These are phyloP conservation scores for Leptatherina wallacei DNA, from an alignment of 2,797 vertebrate genomes.

Conservation along the genomic window DNA sequence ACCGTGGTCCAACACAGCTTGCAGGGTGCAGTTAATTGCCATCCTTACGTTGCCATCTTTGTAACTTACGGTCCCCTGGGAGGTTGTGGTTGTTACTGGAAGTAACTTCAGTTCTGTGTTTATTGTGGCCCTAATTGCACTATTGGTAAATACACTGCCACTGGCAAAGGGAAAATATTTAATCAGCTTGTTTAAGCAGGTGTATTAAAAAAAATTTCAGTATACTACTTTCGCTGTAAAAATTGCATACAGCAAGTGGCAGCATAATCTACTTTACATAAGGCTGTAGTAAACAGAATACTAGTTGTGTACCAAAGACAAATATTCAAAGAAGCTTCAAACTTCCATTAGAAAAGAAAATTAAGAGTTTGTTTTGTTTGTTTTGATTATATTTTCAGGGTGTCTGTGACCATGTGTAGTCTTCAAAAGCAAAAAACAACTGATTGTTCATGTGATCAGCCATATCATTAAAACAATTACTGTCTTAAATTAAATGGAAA, in stretches of 20 bases:
- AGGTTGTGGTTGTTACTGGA: constrained; percentile 1
- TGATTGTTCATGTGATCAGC: not conserved
- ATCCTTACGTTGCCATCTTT: not conserved
- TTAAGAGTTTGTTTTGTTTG: not conserved
- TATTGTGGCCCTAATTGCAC: constrained; percentile 1
- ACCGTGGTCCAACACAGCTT: constrained; percentile 1
- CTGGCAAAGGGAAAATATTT: not conserved
- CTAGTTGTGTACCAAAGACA: not conserved
- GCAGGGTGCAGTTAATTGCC: constrained; percentile 1
- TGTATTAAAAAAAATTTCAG: not conserved
- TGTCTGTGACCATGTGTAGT: not conserved
- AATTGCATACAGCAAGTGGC: not conserved
- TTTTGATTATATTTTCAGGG: not conserved
- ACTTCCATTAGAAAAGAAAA: not conserved
- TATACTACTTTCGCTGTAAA: not conserved
- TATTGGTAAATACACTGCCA: not conserved
- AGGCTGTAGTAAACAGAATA: no score
- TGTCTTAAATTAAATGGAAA: not conserved
- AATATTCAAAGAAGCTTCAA: not conserved
- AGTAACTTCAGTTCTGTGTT: not conserved
- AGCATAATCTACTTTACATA: not conserved
- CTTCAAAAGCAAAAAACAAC: not conserved
- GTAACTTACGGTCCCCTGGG: not conserved
- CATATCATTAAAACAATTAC: not conserved
- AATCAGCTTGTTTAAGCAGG: not conserved